A percentile compares a stretch with the other conserved stretches of the same genome.
Conservation (phyloP, 2,113 vertebrate species). For the Poeciliopsis occidentalis region DNA sequence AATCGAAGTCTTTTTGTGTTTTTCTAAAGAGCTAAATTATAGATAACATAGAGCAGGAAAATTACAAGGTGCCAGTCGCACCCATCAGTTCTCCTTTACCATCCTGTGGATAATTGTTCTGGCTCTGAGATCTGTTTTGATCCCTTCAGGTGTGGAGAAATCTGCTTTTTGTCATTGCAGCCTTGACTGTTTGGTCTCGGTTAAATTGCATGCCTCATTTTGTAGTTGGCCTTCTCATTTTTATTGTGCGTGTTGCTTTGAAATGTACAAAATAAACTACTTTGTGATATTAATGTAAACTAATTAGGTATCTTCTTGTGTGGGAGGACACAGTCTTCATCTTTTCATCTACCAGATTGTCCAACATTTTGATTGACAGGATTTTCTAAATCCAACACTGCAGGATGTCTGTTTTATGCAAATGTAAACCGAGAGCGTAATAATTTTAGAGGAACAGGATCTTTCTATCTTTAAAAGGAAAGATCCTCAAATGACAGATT, state of each 20-base stretch:
- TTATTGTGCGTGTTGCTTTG: neutral
- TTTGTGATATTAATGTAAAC: neutral
- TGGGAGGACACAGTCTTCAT: neutral
- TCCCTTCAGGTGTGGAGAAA: constrained; percentile 55
- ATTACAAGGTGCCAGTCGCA: constrained; percentile 80
- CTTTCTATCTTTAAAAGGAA: no score
- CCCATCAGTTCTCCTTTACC: constrained; percentile 62
- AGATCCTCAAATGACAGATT: no score
- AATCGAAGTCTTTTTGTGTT: constrained; percentile 60
- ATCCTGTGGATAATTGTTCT: constrained; percentile 74
- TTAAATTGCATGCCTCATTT: constrained; percentile 24
- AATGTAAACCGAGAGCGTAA: no score
- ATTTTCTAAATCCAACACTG: neutral
- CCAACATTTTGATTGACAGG: neutral
- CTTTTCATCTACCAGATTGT: neutral
- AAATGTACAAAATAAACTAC: neutral
- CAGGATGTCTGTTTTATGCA: no score
- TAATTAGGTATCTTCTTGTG: neutral
- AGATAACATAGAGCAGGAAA: constrained; percentile 67
- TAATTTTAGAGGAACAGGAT: no score
- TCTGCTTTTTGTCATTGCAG: constrained; percentile 5
- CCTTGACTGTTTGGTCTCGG: constrained; percentile 3
- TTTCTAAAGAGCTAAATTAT: constrained; percentile 81
- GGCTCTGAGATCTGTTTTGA: constrained; percentile 56
- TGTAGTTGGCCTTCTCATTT: constrained; percentile 7